Evolutionary conservation across 2,888 invertebrate species (phyloP), one percentile per base, ranked within the genome.

Genomic region (Pyrochroa serraticornis): DNA sequence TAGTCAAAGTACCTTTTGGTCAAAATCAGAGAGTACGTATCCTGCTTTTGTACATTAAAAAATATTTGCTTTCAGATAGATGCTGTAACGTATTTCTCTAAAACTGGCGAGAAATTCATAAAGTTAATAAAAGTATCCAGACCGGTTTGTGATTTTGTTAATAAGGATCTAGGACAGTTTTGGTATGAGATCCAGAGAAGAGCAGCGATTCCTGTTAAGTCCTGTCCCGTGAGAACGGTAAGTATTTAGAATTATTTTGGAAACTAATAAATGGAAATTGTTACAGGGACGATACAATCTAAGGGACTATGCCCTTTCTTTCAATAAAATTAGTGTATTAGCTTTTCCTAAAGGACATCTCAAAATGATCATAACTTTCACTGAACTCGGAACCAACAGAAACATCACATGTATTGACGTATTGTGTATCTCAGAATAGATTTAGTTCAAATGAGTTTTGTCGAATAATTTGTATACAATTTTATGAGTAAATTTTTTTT

Each of bases 271-370:
- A 3, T 14, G 37, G 1, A 46, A 34, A 22, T 41, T 14, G n/a
- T n/a, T 41, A 9, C 33, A 52, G 52, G 52, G 52, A 36, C 44
- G 45, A n/a, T 52, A 52, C 22, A 52, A 44, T 7, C 3, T 52
- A 30, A 52, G 30, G 10, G 33, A 52, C 14, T 52, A 44, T 31
- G n/a, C 36, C 14, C 38, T 52, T 6, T 44, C 43, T 2, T 36
- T 36, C 12, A 43, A 35, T 7, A 51, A 51, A 32, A 30, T 51
- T 3, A 10, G 35, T 8, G 9, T 51, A 10, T 30, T 43, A 3
- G 43, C 51, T 22, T 22, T 22, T 22, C 22, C 22, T 22, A 22
- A 2, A 22, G 22, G 22, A 22, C 22, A 22, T 3, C 22, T 22
- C 22, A 22, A 22, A 5, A 22, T 22, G 22, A 22, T 22, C 5